Conservation (phyloP, 2,113 vertebrate species). For the Sardina pilchardus region DNA sequence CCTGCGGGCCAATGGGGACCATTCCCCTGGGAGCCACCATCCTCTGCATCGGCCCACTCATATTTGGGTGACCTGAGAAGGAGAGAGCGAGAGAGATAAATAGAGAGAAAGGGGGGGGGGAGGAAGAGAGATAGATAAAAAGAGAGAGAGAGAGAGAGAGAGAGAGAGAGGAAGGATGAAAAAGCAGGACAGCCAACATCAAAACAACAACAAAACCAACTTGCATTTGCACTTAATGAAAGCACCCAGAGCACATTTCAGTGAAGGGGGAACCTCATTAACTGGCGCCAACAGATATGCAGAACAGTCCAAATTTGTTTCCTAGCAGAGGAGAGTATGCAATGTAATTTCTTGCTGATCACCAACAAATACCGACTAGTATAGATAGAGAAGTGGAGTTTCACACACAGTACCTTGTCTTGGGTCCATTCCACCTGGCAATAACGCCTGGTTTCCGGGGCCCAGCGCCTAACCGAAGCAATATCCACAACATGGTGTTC, state of each 20-base stretch:
- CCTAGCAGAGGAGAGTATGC: not conserved
- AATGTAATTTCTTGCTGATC: not conserved
- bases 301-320: not conserved
- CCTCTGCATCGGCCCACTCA: slow-evolving; percentile 97
- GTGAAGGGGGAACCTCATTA: no score
- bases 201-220: no score
- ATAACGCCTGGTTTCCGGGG: slow-evolving; percentile 91
- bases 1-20: slow-evolving; percentile 96
- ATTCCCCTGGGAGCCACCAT: slow-evolving; percentile 97
- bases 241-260: no score
- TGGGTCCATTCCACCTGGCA: slow-evolving; percentile 95
- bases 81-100: not conserved
- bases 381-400: not conserved
- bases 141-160: slow-evolving; percentile 29
- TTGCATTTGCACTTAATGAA: no score
- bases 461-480: slow-evolving; percentile 79
- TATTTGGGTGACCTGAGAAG: slow-evolving; percentile 89
- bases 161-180: not conserved
- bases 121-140: no score
- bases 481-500: not conserved
- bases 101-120: not conserved
- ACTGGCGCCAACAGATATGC: not conserved
- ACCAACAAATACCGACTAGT: not conserved
- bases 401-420: slow-evolving; percentile 68
- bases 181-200: not conserved